A percentile compares a stretch with the other conserved stretches of the same genome.
phyloP scores from a whole-genome alignment of 2,113 vertebrate species.

The Cebus imitator region DNA sequence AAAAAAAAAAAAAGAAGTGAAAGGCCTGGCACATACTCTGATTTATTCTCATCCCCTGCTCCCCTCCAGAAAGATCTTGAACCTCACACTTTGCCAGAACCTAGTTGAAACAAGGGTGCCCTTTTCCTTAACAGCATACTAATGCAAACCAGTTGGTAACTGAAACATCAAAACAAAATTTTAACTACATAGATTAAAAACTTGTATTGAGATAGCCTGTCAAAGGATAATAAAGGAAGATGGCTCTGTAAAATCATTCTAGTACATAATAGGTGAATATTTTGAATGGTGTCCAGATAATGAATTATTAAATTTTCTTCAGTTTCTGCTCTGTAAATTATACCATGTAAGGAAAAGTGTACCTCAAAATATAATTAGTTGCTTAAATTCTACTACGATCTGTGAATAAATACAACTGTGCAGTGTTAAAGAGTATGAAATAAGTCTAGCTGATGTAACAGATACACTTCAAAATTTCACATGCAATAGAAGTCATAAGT shows the following conservation, averaged over 20 bases:
- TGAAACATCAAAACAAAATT: conserved; percentile 9
- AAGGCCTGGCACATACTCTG: neutral
- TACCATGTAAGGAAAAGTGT: neutral
- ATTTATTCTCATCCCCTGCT: neutral
- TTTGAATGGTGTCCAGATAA: neutral
- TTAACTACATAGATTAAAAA: neutral
- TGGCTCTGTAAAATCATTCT: neutral
- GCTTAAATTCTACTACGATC: neutral
- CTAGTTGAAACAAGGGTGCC: neutral
- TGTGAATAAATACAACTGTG: conserved; percentile 8
- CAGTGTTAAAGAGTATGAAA: neutral
- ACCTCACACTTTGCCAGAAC: neutral
- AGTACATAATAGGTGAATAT: neutral
- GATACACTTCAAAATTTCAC: neutral
- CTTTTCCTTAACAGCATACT: neutral
- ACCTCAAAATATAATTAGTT: neutral
- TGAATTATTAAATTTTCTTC: neutral
- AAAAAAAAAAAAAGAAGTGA: neutral
- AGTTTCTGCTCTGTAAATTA: conserved; percentile 31
- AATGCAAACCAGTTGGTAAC: neutral
- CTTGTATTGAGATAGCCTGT: neutral
- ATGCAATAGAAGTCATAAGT: neutral
- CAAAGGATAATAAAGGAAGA: neutral
- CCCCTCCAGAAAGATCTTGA: neutral
- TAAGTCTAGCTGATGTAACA: neutral